Evolutionary conservation across 2,888 invertebrate species (phyloP).

Genomic region (Platerodrilus igneus): DNA sequence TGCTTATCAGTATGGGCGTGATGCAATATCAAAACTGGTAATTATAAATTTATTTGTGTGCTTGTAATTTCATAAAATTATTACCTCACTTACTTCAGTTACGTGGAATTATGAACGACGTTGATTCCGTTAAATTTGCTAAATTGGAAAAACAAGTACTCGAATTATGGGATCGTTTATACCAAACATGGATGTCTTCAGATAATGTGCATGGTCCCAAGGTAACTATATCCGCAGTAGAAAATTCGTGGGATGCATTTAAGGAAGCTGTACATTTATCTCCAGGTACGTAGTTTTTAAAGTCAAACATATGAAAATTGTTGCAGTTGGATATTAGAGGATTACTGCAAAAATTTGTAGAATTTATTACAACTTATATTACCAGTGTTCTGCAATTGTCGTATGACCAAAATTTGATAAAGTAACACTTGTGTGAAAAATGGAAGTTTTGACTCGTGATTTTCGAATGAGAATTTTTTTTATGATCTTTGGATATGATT

Average conservation of each 20-base stretch:
- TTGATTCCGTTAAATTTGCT: slow-evolving; percentile 73
- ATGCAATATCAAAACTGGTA: slow-evolving; percentile 84
- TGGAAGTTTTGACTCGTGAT: too few relatives aligned
- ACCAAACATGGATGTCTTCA: slow-evolving; percentile 86
- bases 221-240: slow-evolving; percentile 68
- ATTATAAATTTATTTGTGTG: slow-evolving; percentile 20
- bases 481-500: too few relatives aligned
- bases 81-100: slow-evolving; percentile 50
- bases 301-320: not conserved
- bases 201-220: slow-evolving; percentile 62
- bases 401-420: too few relatives aligned
- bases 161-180: slow-evolving; percentile 89
- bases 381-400: too few relatives aligned
- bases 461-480: too few relatives aligned
- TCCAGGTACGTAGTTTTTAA: slow-evolving; percentile 55
- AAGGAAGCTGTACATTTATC: slow-evolving; percentile 69
- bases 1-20: slow-evolving; percentile 87
- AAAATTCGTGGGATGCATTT: slow-evolving; percentile 67
- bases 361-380: slow-evolving; percentile 49
- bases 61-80: slow-evolving; percentile 7
- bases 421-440: too few relatives aligned
- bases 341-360: slow-evolving; percentile 40
- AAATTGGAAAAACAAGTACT: slow-evolving; percentile 84
- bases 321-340: slow-evolving; percentile 7
- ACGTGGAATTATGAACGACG: slow-evolving; percentile 72